A percentile compares a stretch with the other conserved stretches of the same genome.
These are phyloP conservation scores for Poecilia latipinna DNA, from an alignment of 2,113 vertebrate species.

Conservation along the genomic window DNA sequence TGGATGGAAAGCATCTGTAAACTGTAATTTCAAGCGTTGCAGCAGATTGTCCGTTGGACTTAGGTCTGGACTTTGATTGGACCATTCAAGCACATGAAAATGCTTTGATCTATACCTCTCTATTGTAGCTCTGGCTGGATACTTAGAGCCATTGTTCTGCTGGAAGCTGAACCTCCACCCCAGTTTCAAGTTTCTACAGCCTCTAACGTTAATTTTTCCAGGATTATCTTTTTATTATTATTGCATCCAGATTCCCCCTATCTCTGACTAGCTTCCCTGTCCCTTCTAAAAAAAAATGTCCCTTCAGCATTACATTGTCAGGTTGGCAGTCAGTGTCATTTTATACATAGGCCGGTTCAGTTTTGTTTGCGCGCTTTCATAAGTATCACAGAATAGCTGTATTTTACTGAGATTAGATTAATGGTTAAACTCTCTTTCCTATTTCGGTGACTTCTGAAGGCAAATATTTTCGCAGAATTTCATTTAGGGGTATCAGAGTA, in stretches of 20 bases:
- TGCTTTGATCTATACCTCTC: neutral
- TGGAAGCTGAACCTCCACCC: too few relatives aligned
- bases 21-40: too few relatives aligned
- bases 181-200: too few relatives aligned
- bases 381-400: neutral
- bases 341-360: neutral
- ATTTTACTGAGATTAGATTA: neutral
- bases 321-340: neutral
- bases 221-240: neutral
- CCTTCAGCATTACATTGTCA: neutral
- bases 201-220: too few relatives aligned
- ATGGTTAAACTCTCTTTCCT: neutral
- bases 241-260: neutral
- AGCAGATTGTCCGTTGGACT: neutral
- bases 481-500: neutral
- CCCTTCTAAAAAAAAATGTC: neutral
- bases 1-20: too few relatives aligned
- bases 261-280: neutral
- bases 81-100: neutral
- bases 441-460: neutral
- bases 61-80: neutral
- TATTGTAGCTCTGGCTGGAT: too few relatives aligned
- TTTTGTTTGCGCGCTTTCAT: neutral
- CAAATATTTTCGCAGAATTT: neutral
- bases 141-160: too few relatives aligned